These are phyloP conservation scores for Camelus bactrianus DNA, from an alignment of 2,113 vertebrate species.

Conservation along the genomic window DNA sequence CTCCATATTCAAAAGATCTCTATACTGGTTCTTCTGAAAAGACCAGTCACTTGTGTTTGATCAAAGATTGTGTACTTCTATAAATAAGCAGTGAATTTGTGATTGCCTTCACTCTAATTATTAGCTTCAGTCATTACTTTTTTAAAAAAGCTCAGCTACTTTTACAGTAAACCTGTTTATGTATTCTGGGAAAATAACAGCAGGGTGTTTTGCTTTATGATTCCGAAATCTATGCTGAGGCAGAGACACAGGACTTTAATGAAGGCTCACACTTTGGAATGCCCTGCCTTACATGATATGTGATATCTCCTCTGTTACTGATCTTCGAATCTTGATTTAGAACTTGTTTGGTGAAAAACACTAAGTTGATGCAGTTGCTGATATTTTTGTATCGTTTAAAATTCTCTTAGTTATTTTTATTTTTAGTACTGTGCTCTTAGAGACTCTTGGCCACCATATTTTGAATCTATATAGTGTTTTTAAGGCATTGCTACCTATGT, in stretches of 20 bases:
- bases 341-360: constrained; percentile 32
- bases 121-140: neutral
- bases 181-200: neutral
- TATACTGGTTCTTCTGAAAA: neutral
- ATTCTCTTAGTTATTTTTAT: constrained; percentile 47
- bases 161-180: neutral
- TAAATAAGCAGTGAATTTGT: neutral
- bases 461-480: constrained; percentile 22
- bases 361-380: constrained; percentile 12
- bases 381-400: constrained; percentile 26
- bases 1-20: neutral
- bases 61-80: neutral
- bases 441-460: neutral
- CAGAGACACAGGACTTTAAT: neutral
- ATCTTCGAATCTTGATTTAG: constrained; percentile 13
- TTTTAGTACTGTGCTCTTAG: neutral
- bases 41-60: neutral
- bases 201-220: constrained; percentile 28
- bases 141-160: neutral
- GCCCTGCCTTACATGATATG: neutral
- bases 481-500: constrained; percentile 55
- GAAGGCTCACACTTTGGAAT: neutral
- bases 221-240: constrained; percentile 2
- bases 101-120: neutral
- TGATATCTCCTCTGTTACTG: neutral